Evolutionary conservation across 2,888 invertebrate genomes (phyloP).

Genomic region (Synanthedon vespiformis): DNA sequence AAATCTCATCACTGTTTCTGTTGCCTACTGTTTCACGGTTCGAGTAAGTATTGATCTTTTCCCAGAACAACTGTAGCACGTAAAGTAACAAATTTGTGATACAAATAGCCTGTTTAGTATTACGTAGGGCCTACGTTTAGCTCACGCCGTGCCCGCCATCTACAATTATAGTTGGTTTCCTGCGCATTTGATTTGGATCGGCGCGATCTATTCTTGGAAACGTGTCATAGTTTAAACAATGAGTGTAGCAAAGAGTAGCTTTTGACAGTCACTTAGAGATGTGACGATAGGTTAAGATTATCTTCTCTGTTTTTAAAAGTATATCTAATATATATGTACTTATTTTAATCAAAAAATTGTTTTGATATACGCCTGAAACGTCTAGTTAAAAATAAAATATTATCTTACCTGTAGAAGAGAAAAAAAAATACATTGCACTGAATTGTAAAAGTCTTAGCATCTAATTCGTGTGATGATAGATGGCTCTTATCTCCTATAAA

Average conservation of each 20-base stretch:
- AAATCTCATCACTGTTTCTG: no score
- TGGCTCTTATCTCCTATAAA: no score
- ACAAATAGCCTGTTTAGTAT: slow-evolving; percentile 51
- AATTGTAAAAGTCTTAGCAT: no score
- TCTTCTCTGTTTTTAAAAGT: neutral
- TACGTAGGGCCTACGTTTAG: slow-evolving; percentile 23
- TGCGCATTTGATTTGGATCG: slow-evolving; percentile 66
- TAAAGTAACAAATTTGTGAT: slow-evolving; percentile 20
- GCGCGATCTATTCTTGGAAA: slow-evolving; percentile 54
- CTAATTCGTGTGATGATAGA: no score
- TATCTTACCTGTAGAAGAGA: no score
- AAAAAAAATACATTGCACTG: no score
- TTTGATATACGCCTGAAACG: no score
- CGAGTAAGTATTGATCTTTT: neutral
- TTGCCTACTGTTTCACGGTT: neutral
- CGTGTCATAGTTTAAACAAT: slow-evolving; percentile 60
- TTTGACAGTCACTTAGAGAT: slow-evolving; percentile 4
- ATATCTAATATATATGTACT: no score
- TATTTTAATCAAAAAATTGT: no score
- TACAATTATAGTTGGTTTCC: slow-evolving; percentile 50
- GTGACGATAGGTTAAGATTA: slow-evolving; percentile 3
- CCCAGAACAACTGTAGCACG: neutral
- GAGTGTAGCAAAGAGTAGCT: slow-evolving; percentile 31
- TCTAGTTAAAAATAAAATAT: no score
- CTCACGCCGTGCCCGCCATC: slow-evolving; percentile 31